These are phyloP conservation scores for Sitobion miscanthi DNA, from an alignment of 1,140 invertebrate species.

Conservation along the genomic window DNA sequence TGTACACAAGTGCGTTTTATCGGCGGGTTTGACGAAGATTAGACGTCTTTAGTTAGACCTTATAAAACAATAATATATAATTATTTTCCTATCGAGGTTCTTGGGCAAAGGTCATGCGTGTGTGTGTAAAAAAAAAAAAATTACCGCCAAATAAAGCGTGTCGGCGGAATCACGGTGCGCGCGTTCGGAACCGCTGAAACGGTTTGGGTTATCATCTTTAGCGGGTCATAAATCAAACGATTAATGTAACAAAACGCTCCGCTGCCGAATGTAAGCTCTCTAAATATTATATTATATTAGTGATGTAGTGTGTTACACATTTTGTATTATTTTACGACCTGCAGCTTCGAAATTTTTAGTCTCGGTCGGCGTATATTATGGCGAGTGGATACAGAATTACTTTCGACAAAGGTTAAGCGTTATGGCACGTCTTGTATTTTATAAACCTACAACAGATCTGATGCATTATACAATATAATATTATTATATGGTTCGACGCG, in stretches of 20 bases:
- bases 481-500: no score
- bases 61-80: not conserved
- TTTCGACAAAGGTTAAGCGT: no score
- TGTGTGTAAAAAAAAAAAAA: not conserved
- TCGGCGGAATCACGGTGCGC: not conserved
- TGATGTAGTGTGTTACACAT: not conserved
- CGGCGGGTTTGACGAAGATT: not conserved
- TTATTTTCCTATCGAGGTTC: not conserved
- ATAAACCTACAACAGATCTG: no score
- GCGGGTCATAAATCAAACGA: slow-evolving; percentile 11
- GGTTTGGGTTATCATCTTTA: slow-evolving; percentile 6
- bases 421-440: no score
- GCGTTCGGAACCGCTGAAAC: not conserved
- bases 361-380: not conserved
- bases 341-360: not conserved
- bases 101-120: not conserved
- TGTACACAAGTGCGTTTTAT: not conserved
- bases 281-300: not conserved
- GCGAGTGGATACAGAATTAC: no score
- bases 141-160: slow-evolving; percentile 8
- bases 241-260: slow-evolving; percentile 22
- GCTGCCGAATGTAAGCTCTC: not conserved
- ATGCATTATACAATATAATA: no score
- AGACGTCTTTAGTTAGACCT: not conserved
- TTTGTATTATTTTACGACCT: not conserved